Percentiles rank a stretch among this genome's conserved stretches.
Conservation (phyloP, 2,888 invertebrate genomes). For the Chamaedrilus cognettii region DNA sequence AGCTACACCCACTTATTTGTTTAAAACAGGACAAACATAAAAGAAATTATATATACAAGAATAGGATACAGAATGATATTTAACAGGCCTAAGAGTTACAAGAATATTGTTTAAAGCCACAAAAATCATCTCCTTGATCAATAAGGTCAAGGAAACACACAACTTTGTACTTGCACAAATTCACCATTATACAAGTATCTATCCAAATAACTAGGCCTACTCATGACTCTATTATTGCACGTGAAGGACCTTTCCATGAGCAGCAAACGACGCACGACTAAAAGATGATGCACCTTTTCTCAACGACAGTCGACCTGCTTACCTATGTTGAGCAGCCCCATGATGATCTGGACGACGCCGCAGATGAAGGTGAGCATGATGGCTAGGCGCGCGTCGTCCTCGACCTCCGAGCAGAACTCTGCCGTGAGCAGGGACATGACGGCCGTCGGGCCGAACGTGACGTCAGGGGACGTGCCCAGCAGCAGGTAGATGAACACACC, state of each 20-base stretch:
- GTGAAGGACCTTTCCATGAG: not conserved
- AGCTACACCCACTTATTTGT: not conserved
- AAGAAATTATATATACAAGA: not conserved
- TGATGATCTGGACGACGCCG: slow-evolving; percentile 53
- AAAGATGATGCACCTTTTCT: too few species aligned
- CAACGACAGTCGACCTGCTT: too few species aligned
- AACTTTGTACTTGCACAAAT: too few species aligned
- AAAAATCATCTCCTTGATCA: too few species aligned
- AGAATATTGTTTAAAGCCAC: too few species aligned
- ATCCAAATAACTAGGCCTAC: not conserved
- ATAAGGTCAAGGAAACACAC: too few species aligned
- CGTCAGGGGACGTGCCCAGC: slow-evolving; percentile 89
- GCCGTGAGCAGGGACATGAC: slow-evolving; percentile 82
- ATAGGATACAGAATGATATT: not conserved
- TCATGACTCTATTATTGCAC: not conserved
- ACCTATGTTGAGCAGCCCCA: slow-evolving; percentile 58
- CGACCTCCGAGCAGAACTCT: slow-evolving; percentile 42
- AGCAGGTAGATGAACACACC: slow-evolving; percentile 88
- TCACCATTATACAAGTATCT: not conserved
- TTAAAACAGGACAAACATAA: not conserved
- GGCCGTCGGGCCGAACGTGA: slow-evolving; percentile 93
- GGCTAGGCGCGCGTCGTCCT: slow-evolving; percentile 50
- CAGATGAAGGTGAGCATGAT: slow-evolving; percentile 52
- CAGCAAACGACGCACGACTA: not conserved
- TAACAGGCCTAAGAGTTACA: too few species aligned